phyloP scores from a whole-genome alignment of 2,113 vertebrate genomes.

The Prietella phreatophila region DNA sequence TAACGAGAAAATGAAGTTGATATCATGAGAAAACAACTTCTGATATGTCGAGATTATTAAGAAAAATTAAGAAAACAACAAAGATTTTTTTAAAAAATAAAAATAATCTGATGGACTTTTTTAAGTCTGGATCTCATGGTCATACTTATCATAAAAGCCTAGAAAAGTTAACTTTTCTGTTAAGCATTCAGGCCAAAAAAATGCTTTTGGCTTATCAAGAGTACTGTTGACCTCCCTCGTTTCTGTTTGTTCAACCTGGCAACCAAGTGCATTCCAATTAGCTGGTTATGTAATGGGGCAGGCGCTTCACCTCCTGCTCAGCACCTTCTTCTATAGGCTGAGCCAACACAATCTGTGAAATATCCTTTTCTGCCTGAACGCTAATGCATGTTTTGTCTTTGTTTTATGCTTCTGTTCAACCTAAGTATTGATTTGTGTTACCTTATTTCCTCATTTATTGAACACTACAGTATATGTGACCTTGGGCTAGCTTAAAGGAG shows the following conservation, averaged over 20 bases:
- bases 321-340: not conserved
- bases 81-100: no score
- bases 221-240: constrained; percentile 45
- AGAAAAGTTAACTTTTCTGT: not conserved
- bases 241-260: constrained; percentile 47
- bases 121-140: constrained; percentile 12
- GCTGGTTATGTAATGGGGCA: constrained; percentile 42
- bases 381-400: constrained; percentile 1
- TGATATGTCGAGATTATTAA: no score
- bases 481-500: constrained; percentile 40
- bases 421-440: constrained; percentile 39
- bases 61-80: no score
- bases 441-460: constrained; percentile 44
- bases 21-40: no score
- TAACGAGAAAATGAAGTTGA: no score
- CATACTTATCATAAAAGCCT: constrained; percentile 18
- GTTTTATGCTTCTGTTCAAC: constrained; percentile 4
- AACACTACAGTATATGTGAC: constrained; percentile 44
- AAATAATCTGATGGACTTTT: constrained; percentile 19
- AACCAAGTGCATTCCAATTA: constrained; percentile 51
- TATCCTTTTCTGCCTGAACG: not conserved
- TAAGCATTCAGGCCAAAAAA: constrained; percentile 39
- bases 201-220: constrained; percentile 28
- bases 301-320: constrained; percentile 8
- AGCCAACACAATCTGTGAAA: constrained; percentile 12